Base-by-base conservation (phyloP, 2,888 invertebrate species). In the Eumacrocentrus americanus region DNA sequence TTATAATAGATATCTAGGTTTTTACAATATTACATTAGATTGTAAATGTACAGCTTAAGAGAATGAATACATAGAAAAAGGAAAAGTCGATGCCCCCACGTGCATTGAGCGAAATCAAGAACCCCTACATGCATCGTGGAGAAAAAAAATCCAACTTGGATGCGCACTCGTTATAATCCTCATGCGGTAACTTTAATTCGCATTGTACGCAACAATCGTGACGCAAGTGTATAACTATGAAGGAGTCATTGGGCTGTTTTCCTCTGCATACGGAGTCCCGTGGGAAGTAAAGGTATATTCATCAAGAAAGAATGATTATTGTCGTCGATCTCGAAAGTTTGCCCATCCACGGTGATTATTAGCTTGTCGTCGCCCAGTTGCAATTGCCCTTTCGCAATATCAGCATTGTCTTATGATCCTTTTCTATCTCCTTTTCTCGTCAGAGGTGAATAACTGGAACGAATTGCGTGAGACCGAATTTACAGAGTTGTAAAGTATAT, bases 321-420 rank as follows among this genome's bases (percentile, higher is more conserved):
- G 53, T 60, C 55, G 48, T 53, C 35, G 38, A 65, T 58, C 62
- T 52, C 60, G 55, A 52, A 63, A 66, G 57, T 59, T n/a, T 47
- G 44, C 56, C 40, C 55, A 60, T 61, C 59, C 47, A 34, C 48
- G 29, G 48, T 20, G 42, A 59, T 54, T 53, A 38, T 22, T 14
- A 35, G 7, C 5, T 14, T 16, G 12, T 29, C n/a, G 46, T 58
- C 58, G 37, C 46, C 52, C 37, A 46, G 23, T 46, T 52, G 22
- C 34, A 58, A 52, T 58, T 52, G 52, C 44, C 22, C 20, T 51
- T 37, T 58, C 35, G 52, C 58, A 58, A 58, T 52, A 14, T 37
- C 9, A 16, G 44, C 37, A 58, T 59, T 59, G 53, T 59, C 12
- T 16, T 58, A 46, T 23, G 11, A n/a, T 52, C 25, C 7, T 20